A percentile compares a stretch with the other conserved stretches of the same genome.
phyloP scores from a whole-genome alignment of 2,113 vertebrate genomes.

The Crypturellus undulatus region DNA sequence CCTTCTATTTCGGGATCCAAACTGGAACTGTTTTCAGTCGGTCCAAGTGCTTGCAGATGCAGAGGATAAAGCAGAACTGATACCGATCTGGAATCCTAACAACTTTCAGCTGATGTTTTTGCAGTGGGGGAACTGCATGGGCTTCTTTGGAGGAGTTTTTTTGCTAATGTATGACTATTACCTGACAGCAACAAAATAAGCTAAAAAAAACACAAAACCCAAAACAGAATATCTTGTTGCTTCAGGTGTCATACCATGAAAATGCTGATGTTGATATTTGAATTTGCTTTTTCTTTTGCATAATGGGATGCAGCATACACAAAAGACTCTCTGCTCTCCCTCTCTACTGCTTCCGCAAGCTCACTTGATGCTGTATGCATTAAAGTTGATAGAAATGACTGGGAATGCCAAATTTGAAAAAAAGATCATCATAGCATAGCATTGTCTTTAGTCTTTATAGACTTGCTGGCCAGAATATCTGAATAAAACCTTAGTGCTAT shows the following conservation, averaged over 20 bases:
- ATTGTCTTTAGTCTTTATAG: neutral
- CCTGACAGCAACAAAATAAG: slow-evolving; percentile 1
- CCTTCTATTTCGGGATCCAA: slow-evolving; percentile 43
- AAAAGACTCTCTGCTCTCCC: slow-evolving; percentile 13
- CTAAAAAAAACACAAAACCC: neutral
- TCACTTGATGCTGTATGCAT: neutral
- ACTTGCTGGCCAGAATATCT: neutral
- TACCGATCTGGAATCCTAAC: neutral
- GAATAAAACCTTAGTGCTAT: neutral
- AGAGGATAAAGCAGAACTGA: slow-evolving; percentile 27
- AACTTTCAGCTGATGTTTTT: slow-evolving; percentile 25
- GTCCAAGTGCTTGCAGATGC: neutral
- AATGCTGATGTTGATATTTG: neutral
- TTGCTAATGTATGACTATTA: neutral
- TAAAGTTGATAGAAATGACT: neutral
- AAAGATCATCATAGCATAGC: neutral
- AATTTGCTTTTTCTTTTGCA: slow-evolving; percentile 8
- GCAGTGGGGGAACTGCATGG: neutral
- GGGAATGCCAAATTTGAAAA: neutral
- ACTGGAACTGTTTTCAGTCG: slow-evolving; percentile 15
- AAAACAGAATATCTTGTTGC: neutral
- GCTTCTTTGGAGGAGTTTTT: neutral
- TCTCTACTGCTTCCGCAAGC: neutral
- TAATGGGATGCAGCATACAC: neutral
- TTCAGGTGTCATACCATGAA: neutral